phyloP scores from a whole-genome alignment of 2,113 vertebrate species.

The Sphaerodactylus townsendi region DNA sequence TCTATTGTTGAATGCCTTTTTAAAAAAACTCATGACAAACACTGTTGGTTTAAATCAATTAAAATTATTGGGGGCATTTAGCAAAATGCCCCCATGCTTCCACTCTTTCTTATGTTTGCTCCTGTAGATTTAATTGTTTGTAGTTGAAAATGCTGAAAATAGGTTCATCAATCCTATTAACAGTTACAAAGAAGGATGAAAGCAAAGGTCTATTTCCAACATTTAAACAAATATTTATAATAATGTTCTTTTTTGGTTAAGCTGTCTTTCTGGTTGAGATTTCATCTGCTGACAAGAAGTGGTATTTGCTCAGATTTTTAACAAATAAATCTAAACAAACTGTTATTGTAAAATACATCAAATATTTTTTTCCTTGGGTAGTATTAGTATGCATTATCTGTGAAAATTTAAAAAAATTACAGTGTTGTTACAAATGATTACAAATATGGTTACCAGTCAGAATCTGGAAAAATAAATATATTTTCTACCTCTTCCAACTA shows the following conservation, averaged over 20 bases:
- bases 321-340: slow-evolving; percentile 11
- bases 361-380: slow-evolving; percentile 17
- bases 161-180: slow-evolving; percentile 26
- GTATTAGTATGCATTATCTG: slow-evolving; percentile 49
- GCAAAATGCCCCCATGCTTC: slow-evolving; percentile 24
- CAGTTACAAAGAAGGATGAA: slow-evolving; percentile 30
- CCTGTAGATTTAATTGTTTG: slow-evolving; percentile 30
- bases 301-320: slow-evolving; percentile 36
- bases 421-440: background rate
- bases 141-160: slow-evolving; percentile 21
- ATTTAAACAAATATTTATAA: slow-evolving; percentile 26
- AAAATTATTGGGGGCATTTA: slow-evolving; percentile 32
- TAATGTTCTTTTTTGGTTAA: slow-evolving; percentile 22
- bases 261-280: slow-evolving; percentile 35
- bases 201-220: slow-evolving; percentile 12
- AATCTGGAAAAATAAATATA: slow-evolving; percentile 3
- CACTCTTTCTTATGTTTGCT: slow-evolving; percentile 26
- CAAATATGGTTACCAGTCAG: background rate
- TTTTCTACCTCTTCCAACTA: slow-evolving; percentile 49
- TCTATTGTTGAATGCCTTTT: slow-evolving; percentile 22
- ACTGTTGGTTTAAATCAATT: slow-evolving; percentile 9
- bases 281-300: slow-evolving; percentile 27
- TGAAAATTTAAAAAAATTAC: slow-evolving; percentile 1
- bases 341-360: slow-evolving; percentile 55
- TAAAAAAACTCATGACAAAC: slow-evolving; percentile 10